Evolutionary conservation across 2,113 vertebrate genomes (phyloP), one percentile per base, ranked within the genome.

Genomic region (Ornithorhynchus anatinus): DNA sequence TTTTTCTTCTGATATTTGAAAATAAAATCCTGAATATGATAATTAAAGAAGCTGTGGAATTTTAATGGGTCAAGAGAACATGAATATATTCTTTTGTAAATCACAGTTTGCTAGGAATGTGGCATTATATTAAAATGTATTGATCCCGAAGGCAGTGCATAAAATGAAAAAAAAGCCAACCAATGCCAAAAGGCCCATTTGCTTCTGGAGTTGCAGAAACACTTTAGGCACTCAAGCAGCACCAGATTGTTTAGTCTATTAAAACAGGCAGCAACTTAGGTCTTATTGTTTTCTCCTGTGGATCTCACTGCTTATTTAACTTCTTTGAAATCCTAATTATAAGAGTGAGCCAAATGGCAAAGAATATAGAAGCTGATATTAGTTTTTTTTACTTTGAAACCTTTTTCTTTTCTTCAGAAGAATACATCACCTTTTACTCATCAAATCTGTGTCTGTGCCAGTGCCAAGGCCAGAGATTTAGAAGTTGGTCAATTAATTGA

Each of bases 241-340:
- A 36, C 27, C 20, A 43, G 36, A 32, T 7, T 65, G 22, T 50
- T 13, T 23, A 61, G 27, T 32, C 15, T 77, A 11, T 23, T 44
- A 80, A 33, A 0, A 1, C 20, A 71, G 69, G 29, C 57, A 76
- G 10, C 12, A 69, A 19, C 58, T 62, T 20, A 51, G 54, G 23
- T 33, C 47, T n/a, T n/a, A 50, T 77, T 85, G 58, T 53, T 81
- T 75, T 77, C 59, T 63, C 39, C 66, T 77, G 14, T 40, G 70
- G 74, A 84, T 83, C 50, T 71, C 50, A 59, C 19, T 78, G 48
- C 86, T 84, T 86, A 69, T 85, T 88, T 69, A 48, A 40, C 45
- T 84, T 81, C 60, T 37, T 33, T 38, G 10, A 44, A 40, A 36
- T 74, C 79, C 38, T 78, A 31, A 62, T 61, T 67, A 77, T n/a